Evolutionary conservation across 1,140 invertebrate species (phyloP).

Genomic region (Megathymus violae): DNA sequence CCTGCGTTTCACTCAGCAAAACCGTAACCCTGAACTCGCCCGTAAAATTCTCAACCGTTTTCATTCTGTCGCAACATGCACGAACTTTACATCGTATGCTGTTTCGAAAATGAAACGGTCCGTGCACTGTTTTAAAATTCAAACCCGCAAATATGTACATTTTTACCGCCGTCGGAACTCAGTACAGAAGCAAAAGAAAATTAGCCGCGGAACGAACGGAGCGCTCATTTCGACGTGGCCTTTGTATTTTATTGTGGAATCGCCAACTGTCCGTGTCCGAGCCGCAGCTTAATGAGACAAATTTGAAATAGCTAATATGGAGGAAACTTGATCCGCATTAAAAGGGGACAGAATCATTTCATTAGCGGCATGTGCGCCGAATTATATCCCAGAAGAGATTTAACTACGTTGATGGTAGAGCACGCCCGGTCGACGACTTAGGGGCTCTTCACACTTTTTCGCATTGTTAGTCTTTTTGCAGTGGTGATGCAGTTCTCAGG

Average conservation of each 20-base stretch:
- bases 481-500: too few relatives aligned
- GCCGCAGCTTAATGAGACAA: constrained; percentile 30
- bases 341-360: constrained; percentile 49
- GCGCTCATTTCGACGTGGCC: constrained; percentile 5
- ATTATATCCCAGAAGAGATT: constrained; percentile 50
- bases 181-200: constrained; percentile 18
- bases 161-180: constrained; percentile 16
- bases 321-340: constrained; percentile 44
- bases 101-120: constrained; percentile 29
- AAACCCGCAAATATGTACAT: constrained; percentile 27
- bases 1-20: constrained; percentile 17
- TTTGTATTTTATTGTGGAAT: constrained; percentile 33
- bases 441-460: constrained; percentile 8
- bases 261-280: constrained; percentile 20
- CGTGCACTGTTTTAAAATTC: constrained; percentile 29
- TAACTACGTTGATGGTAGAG: constrained; percentile 23
- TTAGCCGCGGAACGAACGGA: constrained; percentile 14
- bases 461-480: too few relatives aligned
- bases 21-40: background rate
- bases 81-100: constrained; percentile 26
- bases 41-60: constrained; percentile 13
- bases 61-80: constrained; percentile 20
- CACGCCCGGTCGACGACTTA: background rate
- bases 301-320: constrained; percentile 26
- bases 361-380: constrained; percentile 51